Base-by-base conservation (phyloP, 2,797 vertebrate genomes). In the Amphiprion clarkii region DNA sequence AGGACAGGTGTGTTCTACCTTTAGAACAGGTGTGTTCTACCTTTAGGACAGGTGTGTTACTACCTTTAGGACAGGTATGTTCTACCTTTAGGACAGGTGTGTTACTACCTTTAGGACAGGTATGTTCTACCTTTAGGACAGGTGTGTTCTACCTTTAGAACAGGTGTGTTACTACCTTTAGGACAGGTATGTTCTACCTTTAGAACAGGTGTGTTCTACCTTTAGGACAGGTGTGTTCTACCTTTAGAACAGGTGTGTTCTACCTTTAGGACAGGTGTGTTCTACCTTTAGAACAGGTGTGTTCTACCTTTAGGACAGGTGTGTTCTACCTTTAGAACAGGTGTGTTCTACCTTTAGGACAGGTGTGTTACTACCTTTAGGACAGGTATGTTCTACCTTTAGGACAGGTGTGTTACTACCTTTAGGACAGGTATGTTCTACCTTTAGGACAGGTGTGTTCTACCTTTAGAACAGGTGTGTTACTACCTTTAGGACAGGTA, bases 381-480 rank as follows among this genome's bases (percentile, higher is more conserved):
- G 96, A 88, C 98, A 98, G 1, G 94, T 92, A 3, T 31, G 29
- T 31, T 31, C 6, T 31, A 31, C 29, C 29, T 31, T 14, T 3
- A 8, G 4, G 49, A 33, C 33, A 33, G 33, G 33, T 33, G 1
- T 33, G 11, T 40, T 14, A n/a, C 23, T 23, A 23, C 23, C 23
- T 23, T 23, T 2, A 23, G 23, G 2, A 23, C 23, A 23, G 23
- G 2, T 23, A 2, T 23, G 23, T 40, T 14, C 23, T 23, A 23
- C 23, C 23, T 23, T 23, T 2, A 23, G 23, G 2, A 23, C 23
- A 23, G 23, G 2, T 23, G 23, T 23, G 23, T 23, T 67, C 31
- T 94, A 98, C 98, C 97, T 98, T 98, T 98, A 10, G 95, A 96
- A 88, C 98, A 98, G 1, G 94, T 92, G 29, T 31, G 29, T 31